Evolutionary conservation across 2,113 vertebrate genomes (phyloP).

Genomic region (Phyllostomus hastatus): DNA sequence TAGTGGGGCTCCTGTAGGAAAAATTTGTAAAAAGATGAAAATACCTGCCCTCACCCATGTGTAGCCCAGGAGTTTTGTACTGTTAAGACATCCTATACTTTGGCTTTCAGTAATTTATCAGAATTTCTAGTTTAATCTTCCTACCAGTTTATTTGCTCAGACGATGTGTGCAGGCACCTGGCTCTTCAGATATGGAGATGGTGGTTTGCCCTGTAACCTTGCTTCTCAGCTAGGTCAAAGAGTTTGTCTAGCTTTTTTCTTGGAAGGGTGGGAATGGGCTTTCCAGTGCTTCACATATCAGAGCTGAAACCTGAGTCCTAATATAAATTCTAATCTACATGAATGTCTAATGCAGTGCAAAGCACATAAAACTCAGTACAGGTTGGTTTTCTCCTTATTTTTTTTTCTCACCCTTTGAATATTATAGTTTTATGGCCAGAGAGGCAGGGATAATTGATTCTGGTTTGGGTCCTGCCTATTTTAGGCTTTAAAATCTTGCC

Average conservation of each 20-base stretch:
- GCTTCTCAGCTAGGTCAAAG: background rate
- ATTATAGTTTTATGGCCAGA: slow-evolving; percentile 26
- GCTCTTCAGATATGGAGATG: background rate
- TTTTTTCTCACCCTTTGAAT: slow-evolving; percentile 19
- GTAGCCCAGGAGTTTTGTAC: background rate
- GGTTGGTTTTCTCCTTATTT: background rate
- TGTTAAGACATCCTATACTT: background rate
- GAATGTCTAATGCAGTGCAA: background rate
- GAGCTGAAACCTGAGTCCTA: slow-evolving; percentile 11
- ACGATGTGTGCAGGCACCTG: background rate
- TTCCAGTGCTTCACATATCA: background rate
- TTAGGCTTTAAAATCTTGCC: slow-evolving; percentile 25
- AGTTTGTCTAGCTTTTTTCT: background rate
- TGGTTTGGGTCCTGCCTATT: slow-evolving; percentile 19
- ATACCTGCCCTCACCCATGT: background rate
- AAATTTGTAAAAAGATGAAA: background rate
- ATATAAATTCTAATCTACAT: slow-evolving; percentile 12
- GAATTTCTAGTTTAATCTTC: slow-evolving; percentile 36
- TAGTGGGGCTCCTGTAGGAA: slow-evolving; percentile 22
- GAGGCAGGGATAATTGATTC: slow-evolving; percentile 44
- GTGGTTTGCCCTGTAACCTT: slow-evolving; percentile 15
- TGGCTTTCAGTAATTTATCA: slow-evolving; percentile 8
- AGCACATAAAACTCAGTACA: slow-evolving; percentile 3
- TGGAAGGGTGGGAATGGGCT: background rate
- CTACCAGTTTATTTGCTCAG: background rate